Conservation (phyloP, 1,140 invertebrate species). For the Rhopalosiphum maidis region DNA sequence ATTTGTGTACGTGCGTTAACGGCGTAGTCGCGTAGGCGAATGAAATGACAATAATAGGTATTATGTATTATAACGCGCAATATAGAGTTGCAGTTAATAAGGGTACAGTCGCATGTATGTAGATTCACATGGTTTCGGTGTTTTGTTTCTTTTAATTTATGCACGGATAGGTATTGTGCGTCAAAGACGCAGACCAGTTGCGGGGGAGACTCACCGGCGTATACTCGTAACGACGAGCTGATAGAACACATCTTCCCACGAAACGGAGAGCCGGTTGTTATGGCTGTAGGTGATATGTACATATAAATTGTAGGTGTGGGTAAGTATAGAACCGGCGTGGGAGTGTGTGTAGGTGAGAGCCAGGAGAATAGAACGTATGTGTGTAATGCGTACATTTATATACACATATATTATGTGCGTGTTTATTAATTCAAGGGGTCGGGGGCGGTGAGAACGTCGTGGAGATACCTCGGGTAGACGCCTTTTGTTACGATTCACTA, state of each 20-base stretch:
- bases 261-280: neutral
- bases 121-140: neutral
- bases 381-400: neutral
- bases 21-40: neutral
- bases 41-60: neutral
- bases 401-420: neutral
- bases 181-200: neutral
- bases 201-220: neutral
- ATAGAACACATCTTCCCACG: slow-evolving; percentile 31
- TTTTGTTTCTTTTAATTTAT: slow-evolving; percentile 32
- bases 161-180: neutral
- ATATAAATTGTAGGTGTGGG: neutral
- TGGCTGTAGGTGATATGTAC: no score
- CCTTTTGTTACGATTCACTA: neutral
- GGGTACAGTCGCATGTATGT: neutral
- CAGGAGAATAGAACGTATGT: neutral
- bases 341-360: neutral
- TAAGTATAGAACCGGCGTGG: neutral
- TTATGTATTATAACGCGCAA: neutral
- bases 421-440: neutral
- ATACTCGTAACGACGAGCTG: no score
- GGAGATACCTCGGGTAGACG: neutral
- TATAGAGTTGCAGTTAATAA: neutral
- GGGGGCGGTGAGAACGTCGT: neutral
- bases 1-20: neutral